Evolutionary conservation across 2,797 vertebrate species (phyloP), one percentile per base, ranked within the genome.

Genomic region (Triplophysa yarkandensis): DNA sequence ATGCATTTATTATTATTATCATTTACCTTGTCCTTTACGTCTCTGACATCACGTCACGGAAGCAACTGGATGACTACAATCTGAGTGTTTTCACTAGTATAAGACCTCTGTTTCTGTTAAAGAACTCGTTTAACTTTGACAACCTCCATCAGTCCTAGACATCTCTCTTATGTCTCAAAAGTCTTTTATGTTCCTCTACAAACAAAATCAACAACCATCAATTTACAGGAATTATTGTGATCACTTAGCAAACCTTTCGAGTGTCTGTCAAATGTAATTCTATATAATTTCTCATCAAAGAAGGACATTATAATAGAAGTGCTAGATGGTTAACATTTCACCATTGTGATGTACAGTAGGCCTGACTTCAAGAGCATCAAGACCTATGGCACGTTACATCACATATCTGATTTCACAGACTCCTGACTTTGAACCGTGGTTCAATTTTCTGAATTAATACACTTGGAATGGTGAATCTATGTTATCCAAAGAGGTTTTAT

Each of bases 191-290:
- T 72, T 65, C 50, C 71, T 54, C n/a, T 65, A 23, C 30, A n/a
- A 44, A 34, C 16, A n/a, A 32, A 65, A 61, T 57, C 25, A 25
- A 74, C 69, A 64, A 25, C 70, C 30, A 19, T 39, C 39, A 65
- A 54, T 77, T 67, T 68, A 36, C 68, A 64, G 62, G 41, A 27
- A 39, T 68, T 36, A 70, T 69, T 44, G 44, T 76, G 25, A 62
- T 72, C n/a, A n/a, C 44, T 62, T 14, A 7, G 63, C 68, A 54
- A 64, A 55, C 2, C 4, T 61, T 44, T 19, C 4, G 11, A 68
- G 55, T 13, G 23, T 66, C 5, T 13, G 23, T 66, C 5, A 27
- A 21, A 9, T 23, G 9, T 77, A 73, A 79, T 66, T 44, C 54
- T 32, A 66, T 23, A 71, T 70, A 54, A n/a, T 39, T 21, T 50